These are phyloP conservation scores for Seriola rivoliana DNA, from an alignment of 2,113 vertebrate genomes.

Conservation along the genomic window DNA sequence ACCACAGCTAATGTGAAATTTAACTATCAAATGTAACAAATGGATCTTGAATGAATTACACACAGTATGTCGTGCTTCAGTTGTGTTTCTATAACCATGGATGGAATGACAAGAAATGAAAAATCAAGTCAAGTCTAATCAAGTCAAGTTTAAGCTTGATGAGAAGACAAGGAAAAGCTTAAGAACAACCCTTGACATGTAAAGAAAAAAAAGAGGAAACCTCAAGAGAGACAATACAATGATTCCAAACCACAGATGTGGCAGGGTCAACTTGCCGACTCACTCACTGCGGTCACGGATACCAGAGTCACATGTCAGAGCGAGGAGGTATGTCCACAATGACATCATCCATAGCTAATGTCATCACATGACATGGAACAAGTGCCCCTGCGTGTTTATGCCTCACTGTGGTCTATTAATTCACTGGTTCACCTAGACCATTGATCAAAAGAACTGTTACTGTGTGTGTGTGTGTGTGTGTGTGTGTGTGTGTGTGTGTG, in stretches of 20 bases:
- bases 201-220: not conserved
- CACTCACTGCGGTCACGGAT: not conserved
- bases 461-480: not conserved
- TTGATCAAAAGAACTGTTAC: not conserved
- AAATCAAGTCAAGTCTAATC: not conserved
- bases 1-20: not conserved
- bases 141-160: not conserved
- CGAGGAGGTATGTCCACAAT: conserved; percentile 16
- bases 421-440: conserved; percentile 12
- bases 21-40: not conserved
- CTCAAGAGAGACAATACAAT: not conserved
- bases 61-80: not conserved
- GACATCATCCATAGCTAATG: conserved; percentile 47
- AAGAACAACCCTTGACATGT: too few species aligned
- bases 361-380: conserved; percentile 44
- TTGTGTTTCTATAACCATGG: conserved; percentile 5
- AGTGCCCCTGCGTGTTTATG: not conserved
- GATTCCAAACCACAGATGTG: not conserved
- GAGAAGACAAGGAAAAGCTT: not conserved
- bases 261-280: not conserved
- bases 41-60: not conserved
- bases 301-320: conserved; percentile 18
- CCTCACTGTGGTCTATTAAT: conserved; percentile 13
- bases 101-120: not conserved
- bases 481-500: not conserved